These are phyloP conservation scores for Caenorhabditis angaria DNA, from an alignment of 2,888 invertebrate species.

Conservation along the genomic window DNA sequence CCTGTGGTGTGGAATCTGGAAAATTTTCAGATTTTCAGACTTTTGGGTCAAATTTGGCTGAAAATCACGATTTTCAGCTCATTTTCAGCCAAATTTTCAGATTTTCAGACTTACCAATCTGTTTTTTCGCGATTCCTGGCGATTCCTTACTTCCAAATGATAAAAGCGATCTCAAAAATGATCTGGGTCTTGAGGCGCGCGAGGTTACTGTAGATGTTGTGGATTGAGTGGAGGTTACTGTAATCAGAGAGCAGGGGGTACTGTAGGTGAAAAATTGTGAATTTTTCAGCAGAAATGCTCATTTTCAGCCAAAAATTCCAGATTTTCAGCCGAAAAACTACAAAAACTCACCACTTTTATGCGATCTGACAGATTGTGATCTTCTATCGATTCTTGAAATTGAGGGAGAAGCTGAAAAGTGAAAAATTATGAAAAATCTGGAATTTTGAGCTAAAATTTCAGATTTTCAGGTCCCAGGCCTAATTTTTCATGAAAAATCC, in stretches of 20 bases:
- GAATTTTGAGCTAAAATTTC: not conserved
- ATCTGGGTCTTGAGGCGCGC: constrained; percentile 28
- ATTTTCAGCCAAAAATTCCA: too few relatives aligned
- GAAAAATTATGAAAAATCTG: not conserved
- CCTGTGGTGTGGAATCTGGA: constrained; percentile 29
- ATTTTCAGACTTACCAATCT: not conserved
- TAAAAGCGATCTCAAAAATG: constrained; percentile 31
- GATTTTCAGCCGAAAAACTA: constrained; percentile 1
- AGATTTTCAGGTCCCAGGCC: not conserved
- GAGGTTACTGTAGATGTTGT: constrained; percentile 21
- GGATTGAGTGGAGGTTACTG: constrained; percentile 18
- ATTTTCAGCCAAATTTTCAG: too few relatives aligned
- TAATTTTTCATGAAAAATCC: not conserved
- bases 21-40: not conserved
- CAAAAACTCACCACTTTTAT: constrained; percentile 35
- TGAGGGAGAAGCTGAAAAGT: not conserved
- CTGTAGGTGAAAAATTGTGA: too few relatives aligned
- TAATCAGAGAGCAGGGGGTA: constrained; percentile 1
- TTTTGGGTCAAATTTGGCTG: not conserved
- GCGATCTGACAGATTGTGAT: constrained; percentile 47
- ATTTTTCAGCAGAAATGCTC: too few relatives aligned
- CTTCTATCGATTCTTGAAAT: constrained; percentile 38
- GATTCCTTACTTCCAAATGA: constrained; percentile 28
- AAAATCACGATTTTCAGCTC: too few relatives aligned
- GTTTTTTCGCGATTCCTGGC: not conserved